Evolutionary conservation across 2,113 vertebrate species (phyloP).

Genomic region (Dryoscopus gambensis): DNA sequence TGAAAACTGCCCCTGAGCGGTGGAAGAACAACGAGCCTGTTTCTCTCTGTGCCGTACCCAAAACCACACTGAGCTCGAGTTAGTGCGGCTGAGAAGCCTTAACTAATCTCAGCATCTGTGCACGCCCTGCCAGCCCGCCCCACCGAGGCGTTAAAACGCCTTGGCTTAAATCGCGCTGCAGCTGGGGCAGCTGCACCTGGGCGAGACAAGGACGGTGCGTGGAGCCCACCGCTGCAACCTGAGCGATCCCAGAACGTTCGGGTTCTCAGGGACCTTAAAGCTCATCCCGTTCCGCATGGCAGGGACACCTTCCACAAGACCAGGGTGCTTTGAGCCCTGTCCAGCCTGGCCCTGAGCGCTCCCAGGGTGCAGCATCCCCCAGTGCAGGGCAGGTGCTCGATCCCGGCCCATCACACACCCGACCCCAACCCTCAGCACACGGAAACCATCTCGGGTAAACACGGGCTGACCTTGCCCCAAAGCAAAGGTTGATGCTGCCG

Average conservation of each 20-base stretch:
- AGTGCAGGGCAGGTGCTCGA: accelerated
- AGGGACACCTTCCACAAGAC: not conserved
- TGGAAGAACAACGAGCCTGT: not conserved
- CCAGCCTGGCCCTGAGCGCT: not conserved
- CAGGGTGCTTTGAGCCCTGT: not conserved
- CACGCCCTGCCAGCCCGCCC: not conserved
- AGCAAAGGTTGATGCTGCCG: not conserved
- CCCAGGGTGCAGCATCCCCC: not conserved
- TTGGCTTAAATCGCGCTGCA: not conserved
- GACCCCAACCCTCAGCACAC: not conserved
- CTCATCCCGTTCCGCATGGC: not conserved
- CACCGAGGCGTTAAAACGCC: not conserved
- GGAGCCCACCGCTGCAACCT: not conserved
- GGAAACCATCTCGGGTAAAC: not conserved
- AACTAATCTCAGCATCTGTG: slow-evolving; percentile 1
- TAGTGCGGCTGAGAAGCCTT: not conserved
- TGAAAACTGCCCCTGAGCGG: not conserved
- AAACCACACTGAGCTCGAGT: not conserved
- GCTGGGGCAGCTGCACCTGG: slow-evolving; percentile 1
- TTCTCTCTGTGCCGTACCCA: not conserved
- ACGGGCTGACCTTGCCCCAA: not conserved
- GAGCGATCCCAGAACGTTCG: not conserved
- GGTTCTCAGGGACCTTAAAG: not conserved
- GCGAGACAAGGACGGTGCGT: accelerated
- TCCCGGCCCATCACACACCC: accelerated